Evolutionary conservation across 53 echinoderm and acorn worm species (phyloP), one percentile per base, ranked within the genome.

Genomic region (Mesocentrotus franciscanus): DNA sequence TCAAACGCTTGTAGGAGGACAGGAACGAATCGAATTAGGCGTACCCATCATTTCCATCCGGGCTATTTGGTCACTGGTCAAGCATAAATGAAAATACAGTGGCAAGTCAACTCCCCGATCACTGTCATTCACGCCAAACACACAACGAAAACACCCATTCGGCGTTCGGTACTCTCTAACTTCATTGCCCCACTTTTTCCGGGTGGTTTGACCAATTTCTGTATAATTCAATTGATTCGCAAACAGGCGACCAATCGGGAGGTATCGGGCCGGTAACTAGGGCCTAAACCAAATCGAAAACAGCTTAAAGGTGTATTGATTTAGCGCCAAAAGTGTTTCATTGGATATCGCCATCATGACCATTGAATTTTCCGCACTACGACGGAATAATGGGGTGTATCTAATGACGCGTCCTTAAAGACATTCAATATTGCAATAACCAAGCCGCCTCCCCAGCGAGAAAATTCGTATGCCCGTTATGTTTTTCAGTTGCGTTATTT

Each of bases 251-350:
- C n/a, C 58, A 27, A 58, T 87, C 12, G 87, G n/a, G 5, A 58
- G 10, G 57, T n/a, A 58, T 57, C 13, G 55, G 18, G 29, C n/a
- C 4, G 56, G 26, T 57, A 27, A 87, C 59, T 27, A 58, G 27
- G n/a, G 87, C 58, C 87, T 58, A 27, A 57, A 56, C 49, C 2
- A 20, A 58, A 58, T 56, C 85, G 27, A 56, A n/a, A 87, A 87
- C 87, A 57, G 58, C 87, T 87, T 87, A 27, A 87, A 49, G 57
- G 87, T 87, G 56, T 58, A 59, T 87, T 11, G 87, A 87, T 87
- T n/a, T 12, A 57, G 12, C 39, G 33, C 49, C 84, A 30, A 33
- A 27, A 11, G 72, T 8, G 9, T 24, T 16, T 17, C 15, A 33
- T 17, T 36, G 22, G 10, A 39, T 81, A 49, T 18, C 64, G 20